phyloP scores from a whole-genome alignment of 2,888 invertebrate species.

The Geophilus truncorum region DNA sequence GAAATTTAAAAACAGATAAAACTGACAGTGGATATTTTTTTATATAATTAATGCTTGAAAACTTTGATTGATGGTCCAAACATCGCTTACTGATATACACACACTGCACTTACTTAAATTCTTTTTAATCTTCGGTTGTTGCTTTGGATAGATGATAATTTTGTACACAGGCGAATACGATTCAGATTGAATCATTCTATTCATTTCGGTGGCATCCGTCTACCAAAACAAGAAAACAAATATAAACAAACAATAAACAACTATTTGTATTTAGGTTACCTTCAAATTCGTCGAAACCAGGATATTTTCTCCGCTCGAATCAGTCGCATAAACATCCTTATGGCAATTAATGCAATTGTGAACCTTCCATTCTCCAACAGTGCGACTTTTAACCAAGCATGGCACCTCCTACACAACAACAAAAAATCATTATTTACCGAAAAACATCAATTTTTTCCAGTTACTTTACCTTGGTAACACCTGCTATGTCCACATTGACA shows the following conservation, averaged over 20 bases:
- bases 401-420: slow-evolving; percentile 30
- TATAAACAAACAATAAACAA: not conserved
- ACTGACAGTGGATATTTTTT: too few relatives aligned
- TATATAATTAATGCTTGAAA: too few relatives aligned
- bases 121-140: not conserved
- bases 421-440: not conserved
- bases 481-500: not conserved
- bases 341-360: slow-evolving; percentile 34
- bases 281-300: not conserved
- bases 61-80: too few relatives aligned
- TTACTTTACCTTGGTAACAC: slow-evolving; percentile 22
- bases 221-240: not conserved
- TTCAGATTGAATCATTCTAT: not conserved
- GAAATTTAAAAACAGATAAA: too few relatives aligned
- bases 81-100: too few relatives aligned
- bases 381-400: slow-evolving; percentile 24
- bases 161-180: slow-evolving; percentile 5
- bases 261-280: not conserved
- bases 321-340: slow-evolving; percentile 30
- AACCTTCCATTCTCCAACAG: slow-evolving; percentile 32
- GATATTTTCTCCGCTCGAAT: not conserved
- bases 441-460: not conserved
- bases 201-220: not conserved
- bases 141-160: not conserved
- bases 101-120: not conserved